Evolutionary conservation across 2,888 invertebrate species (phyloP), one percentile per base, ranked within the genome.

Genomic region (Oasisia sp.): DNA sequence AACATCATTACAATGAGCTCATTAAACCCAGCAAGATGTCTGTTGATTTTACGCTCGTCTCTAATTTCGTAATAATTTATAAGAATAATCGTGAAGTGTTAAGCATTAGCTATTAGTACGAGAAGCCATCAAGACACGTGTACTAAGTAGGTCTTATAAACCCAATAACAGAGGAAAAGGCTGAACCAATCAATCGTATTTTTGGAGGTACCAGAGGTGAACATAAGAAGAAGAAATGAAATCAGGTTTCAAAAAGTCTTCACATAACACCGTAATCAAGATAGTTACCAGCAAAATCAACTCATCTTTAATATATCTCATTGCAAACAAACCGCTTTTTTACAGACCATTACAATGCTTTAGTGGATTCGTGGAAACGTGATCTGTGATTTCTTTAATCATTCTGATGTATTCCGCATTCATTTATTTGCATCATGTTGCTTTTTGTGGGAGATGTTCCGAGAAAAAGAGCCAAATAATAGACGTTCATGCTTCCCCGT

Each of bases 1-100:
- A 74, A 74, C 74, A 74, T 74, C n/a, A 74, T 74, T 74, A 74
- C 74, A 19, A 74, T n/a, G 74, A 74, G 74, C 74, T n/a, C 74
- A 7, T 19, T 74, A n/a, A 27, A 74, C 74, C 19, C 19, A 27
- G 74, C 74, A 74, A 74, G 27, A 27, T 74, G 74, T 27, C 74
- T 19, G 0, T 74, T 74, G 74, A 74, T 74, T 74, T 74, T 74
- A 74, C 27, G 19, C 27, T 14, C 56, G 11, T 56, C 56, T 56
- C 56, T 2, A 56, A 56, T 56, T 56, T 56, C 56, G 56, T 56
- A 56, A 56, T 19, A 56, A 56, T 56, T 56, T 56, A 56, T 56
- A 11, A 56, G 12, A 56, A 27, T 27, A 74, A 74, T 74, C 74
- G 19, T 74, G 74, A 74, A 27, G 74, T 19, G 74, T 74, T 27